Conservation (phyloP, 2,113 vertebrate species). For the Peromyscus leucopus region DNA sequence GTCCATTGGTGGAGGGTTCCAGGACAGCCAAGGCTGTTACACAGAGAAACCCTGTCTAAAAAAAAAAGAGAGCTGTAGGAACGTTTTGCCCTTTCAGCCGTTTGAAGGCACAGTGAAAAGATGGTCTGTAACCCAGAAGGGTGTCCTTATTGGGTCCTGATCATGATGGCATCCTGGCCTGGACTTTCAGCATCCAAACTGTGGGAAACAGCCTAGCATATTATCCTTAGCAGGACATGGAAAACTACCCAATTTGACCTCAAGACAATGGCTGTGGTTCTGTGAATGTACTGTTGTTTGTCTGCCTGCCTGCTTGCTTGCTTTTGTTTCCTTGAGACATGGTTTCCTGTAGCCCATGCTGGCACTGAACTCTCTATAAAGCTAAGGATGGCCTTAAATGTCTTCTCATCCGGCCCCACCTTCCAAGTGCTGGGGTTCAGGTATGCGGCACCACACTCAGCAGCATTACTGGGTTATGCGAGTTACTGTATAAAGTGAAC, state of each 20-base stretch:
- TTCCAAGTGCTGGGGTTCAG: neutral
- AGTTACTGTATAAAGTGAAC: neutral
- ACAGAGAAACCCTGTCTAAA: no score
- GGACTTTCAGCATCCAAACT: neutral
- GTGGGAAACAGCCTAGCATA: neutral
- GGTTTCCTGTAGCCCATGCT: neutral
- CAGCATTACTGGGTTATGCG: neutral
- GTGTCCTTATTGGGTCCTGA: neutral
- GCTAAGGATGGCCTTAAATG: neutral
- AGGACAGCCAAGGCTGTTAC: no score
- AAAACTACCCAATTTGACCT: slow-evolving; percentile 25
- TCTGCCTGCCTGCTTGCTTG: neutral
- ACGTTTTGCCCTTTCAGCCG: neutral
- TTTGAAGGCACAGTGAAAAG: neutral
- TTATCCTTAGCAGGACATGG: neutral
- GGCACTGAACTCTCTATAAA: neutral
- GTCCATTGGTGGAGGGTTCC: no score
- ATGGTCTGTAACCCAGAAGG: neutral
- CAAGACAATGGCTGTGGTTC: slow-evolving; percentile 3
- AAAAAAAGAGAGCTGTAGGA: no score
- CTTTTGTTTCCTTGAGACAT: neutral
- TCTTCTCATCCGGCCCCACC: neutral
- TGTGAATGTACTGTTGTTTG: neutral
- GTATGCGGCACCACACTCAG: neutral
- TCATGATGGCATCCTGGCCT: neutral